phyloP scores from a whole-genome alignment of 2,888 invertebrate genomes.

The Notodonta ziczac region DNA sequence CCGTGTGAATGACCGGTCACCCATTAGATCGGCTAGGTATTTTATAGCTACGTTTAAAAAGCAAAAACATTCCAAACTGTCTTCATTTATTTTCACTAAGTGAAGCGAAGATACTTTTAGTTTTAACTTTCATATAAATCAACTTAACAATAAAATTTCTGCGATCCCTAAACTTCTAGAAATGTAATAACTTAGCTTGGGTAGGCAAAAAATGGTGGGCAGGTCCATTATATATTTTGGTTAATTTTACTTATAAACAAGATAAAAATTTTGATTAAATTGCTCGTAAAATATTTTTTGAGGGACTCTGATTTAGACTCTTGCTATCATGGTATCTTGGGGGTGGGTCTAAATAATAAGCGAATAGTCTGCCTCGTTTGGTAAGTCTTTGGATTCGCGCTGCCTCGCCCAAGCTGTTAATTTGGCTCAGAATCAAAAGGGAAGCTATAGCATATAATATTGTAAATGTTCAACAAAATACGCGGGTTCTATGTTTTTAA shows the following conservation, averaged over 20 bases:
- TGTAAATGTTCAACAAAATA: too few relatives aligned
- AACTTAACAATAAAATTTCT: conserved; percentile 16
- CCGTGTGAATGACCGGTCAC: too few relatives aligned
- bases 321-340: conserved; percentile 37
- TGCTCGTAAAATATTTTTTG: conserved; percentile 48
- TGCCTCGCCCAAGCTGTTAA: too few relatives aligned
- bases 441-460: too few relatives aligned
- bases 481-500: too few relatives aligned
- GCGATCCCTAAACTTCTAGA: conserved; percentile 22
- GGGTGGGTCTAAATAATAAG: conserved; percentile 11
- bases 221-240: conserved; percentile 29
- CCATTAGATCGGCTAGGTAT: too few relatives aligned
- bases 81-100: background rate
- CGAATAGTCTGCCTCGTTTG: background rate
- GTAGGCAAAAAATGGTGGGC: conserved; percentile 22
- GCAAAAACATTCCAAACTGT: background rate
- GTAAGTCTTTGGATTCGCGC: too few relatives aligned
- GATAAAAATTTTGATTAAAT: conserved; percentile 50
- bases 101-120: conserved; percentile 13
- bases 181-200: conserved; percentile 26
- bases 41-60: background rate
- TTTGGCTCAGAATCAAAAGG: too few relatives aligned
- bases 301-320: conserved; percentile 26
- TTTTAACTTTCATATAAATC: conserved; percentile 22
- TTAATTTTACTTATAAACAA: conserved; percentile 43